Evolutionary conservation across 2,113 vertebrate genomes (phyloP).

Genomic region (Oxyura jamaicensis): DNA sequence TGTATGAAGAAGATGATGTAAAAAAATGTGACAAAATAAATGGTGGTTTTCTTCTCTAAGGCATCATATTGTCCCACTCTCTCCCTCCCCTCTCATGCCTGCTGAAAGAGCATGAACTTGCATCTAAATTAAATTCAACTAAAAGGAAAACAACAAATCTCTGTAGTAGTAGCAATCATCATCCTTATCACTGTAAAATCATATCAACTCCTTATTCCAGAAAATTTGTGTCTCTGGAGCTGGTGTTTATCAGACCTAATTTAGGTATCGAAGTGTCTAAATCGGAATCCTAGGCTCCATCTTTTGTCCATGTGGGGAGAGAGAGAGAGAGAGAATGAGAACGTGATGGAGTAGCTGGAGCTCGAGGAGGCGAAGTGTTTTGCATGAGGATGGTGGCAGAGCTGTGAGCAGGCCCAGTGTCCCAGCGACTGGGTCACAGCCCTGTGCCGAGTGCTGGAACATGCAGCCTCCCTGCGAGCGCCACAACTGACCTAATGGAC

Average conservation of each 20-base stretch:
- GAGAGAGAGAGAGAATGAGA: neutral
- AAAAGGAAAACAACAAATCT: neutral
- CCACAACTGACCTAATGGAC: neutral
- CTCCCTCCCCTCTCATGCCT: neutral
- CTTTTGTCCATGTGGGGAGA: neutral
- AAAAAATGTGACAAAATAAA: conserved; percentile 94
- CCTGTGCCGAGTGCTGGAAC: neutral
- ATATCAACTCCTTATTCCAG: neutral
- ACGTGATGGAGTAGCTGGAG: neutral
- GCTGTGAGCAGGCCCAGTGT: neutral
- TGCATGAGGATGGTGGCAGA: neutral
- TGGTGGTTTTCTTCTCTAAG: conserved; percentile 81
- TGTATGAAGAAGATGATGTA: conserved; percentile 86
- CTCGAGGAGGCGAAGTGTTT: neutral
- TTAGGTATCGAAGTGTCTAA: neutral
- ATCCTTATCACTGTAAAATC: neutral
- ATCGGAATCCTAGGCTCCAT: neutral
- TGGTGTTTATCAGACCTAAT: neutral
- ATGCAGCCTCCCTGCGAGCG: neutral
- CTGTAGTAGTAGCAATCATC: neutral
- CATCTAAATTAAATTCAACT: neutral
- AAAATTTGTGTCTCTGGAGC: neutral
- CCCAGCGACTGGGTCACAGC: neutral
- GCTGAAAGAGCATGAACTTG: neutral
- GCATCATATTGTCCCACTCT: conserved; percentile 32